Conservation (phyloP, 2,888 invertebrate species). For the Timandra comae region DNA sequence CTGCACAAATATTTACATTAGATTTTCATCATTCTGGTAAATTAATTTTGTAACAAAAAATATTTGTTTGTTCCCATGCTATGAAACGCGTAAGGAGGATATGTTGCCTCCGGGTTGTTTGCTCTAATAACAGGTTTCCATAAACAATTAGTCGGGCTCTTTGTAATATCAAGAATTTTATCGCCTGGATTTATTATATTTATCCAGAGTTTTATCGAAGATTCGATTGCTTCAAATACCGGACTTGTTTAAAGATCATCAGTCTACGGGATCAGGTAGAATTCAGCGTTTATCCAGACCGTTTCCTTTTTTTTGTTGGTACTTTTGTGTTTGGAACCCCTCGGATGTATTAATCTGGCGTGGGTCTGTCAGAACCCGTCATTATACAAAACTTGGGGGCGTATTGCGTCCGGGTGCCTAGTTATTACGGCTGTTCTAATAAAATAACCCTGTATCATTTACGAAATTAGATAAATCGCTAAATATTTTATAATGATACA, state of each 20-base stretch:
- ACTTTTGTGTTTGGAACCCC: constrained; percentile 66
- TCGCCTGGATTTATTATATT: constrained; percentile 71
- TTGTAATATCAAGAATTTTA: constrained; percentile 62
- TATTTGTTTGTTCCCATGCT: constrained; percentile 35
- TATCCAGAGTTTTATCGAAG: constrained; percentile 63
- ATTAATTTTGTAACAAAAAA: constrained; percentile 24
- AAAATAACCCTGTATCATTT: constrained; percentile 70
- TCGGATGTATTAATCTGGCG: constrained; percentile 73
- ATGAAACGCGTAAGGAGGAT: constrained; percentile 22
- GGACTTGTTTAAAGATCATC: constrained; percentile 33
- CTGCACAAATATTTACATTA: constrained; percentile 28
- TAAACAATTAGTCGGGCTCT: constrained; percentile 66
- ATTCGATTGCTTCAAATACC: constrained; percentile 42
- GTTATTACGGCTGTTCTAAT: constrained; percentile 72
- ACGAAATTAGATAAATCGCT: constrained; percentile 72
- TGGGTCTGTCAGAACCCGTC: constrained; percentile 64
- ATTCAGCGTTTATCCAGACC: constrained; percentile 60
- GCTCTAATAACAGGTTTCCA: constrained; percentile 59
- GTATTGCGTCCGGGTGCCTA: constrained; percentile 70
- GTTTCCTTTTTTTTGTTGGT: constrained; percentile 70
- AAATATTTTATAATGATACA: constrained; percentile 74
- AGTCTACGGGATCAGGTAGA: constrained; percentile 55
- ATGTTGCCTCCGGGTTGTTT: constrained; percentile 38
- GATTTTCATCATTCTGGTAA: constrained; percentile 28
- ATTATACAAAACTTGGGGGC: constrained; percentile 73